phyloP scores from a whole-genome alignment of 1,140 invertebrate genomes.

The Drosophila bocqueti region DNA sequence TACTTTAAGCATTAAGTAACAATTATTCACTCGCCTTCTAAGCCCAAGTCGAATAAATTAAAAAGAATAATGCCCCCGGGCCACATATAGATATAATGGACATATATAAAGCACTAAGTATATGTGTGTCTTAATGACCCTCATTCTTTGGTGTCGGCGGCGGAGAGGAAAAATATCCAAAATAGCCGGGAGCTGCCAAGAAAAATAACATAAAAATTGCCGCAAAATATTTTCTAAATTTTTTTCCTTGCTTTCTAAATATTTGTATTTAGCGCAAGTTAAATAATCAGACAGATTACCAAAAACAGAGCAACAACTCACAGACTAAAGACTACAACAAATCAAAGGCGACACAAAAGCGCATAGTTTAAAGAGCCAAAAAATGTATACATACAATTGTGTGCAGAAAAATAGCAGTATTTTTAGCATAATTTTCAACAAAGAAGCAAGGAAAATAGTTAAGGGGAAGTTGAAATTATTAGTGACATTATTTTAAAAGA shows the following conservation, averaged over 20 bases:
- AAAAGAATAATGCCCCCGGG: conserved; percentile 27
- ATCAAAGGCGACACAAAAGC: conserved; percentile 20
- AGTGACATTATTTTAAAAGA: too few relatives aligned
- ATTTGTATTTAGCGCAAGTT: conserved; percentile 83
- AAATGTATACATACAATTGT: not conserved
- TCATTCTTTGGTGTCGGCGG: conserved; percentile 56
- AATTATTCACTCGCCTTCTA: conserved; percentile 29
- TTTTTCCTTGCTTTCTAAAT: conserved; percentile 63
- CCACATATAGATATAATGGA: conserved; percentile 21
- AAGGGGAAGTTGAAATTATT: too few relatives aligned
- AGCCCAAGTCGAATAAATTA: conserved; percentile 43
- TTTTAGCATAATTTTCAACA: not conserved
- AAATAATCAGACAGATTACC: conserved; percentile 81
- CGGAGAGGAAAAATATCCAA: conserved; percentile 27
- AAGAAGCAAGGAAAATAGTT: not conserved
- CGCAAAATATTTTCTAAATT: conserved; percentile 71
- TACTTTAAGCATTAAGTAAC: conserved; percentile 21
- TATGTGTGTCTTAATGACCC: conserved; percentile 71
- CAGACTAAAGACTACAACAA: conserved; percentile 41
- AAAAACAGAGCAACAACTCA: conserved; percentile 65
- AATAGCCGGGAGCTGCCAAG: conserved; percentile 63
- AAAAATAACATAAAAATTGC: conserved; percentile 81
- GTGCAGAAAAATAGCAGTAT: not conserved
- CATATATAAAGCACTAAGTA: conserved; percentile 28
- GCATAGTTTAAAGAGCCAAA: conserved; percentile 18